Conservation (phyloP, 2,888 invertebrate genomes). For the Furcula furcula region DNA sequence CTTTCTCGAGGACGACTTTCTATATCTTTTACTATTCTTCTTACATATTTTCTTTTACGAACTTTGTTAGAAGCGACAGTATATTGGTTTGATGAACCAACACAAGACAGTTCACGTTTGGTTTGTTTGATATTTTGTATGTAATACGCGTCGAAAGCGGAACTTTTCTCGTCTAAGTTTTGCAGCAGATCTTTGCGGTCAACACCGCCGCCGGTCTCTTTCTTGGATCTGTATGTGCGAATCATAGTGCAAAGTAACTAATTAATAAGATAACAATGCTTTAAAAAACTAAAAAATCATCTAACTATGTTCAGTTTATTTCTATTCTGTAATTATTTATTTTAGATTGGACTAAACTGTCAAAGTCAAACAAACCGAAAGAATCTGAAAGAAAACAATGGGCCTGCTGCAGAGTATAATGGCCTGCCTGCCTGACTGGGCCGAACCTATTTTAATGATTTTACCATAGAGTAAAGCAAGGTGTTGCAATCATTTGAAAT, state of each 20-base stretch:
- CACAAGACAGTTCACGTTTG: slow-evolving; percentile 61
- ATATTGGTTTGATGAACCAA: slow-evolving; percentile 44
- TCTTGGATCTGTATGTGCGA: slow-evolving; percentile 67
- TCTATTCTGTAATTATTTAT: too few relatives aligned
- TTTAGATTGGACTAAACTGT: too few relatives aligned
- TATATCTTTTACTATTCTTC: slow-evolving; percentile 56
- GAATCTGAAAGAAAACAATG: too few relatives aligned
- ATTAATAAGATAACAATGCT: background rate
- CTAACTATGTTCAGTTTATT: too few relatives aligned
- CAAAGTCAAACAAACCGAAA: too few relatives aligned
- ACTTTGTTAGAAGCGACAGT: slow-evolving; percentile 50
- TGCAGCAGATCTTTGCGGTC: slow-evolving; percentile 57
- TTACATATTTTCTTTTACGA: slow-evolving; percentile 69
- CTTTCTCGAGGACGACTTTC: slow-evolving; percentile 37
- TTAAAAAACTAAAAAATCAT: too few relatives aligned
- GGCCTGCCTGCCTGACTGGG: too few relatives aligned
- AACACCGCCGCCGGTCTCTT: slow-evolving; percentile 47
- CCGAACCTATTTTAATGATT: too few relatives aligned
- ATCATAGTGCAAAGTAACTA: slow-evolving; percentile 38
- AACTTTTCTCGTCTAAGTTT: slow-evolving; percentile 57
- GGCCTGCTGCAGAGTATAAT: too few relatives aligned
- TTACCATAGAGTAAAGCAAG: too few relatives aligned
- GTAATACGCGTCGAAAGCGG: slow-evolving; percentile 68
- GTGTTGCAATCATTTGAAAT: too few relatives aligned
- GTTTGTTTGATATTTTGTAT: slow-evolving; percentile 73